Evolutionary conservation across 2,797 vertebrate species (phyloP), one percentile per base, ranked within the genome.

Genomic region (Rhinogobio ventralis): DNA sequence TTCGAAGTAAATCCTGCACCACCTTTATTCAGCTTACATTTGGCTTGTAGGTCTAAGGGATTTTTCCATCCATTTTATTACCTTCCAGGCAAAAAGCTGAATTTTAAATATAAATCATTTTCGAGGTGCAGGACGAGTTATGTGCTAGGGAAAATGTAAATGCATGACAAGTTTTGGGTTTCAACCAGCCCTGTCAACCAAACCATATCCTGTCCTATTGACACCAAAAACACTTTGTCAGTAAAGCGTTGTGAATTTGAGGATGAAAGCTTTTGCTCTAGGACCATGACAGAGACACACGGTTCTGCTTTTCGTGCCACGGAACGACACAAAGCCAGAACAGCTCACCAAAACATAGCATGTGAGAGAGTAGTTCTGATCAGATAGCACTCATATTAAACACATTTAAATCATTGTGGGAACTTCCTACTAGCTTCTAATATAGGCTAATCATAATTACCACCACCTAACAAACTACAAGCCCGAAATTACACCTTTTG

Each of bases 251-350:
- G 19, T 62, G 19, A 79, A 30, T 8, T n/a, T n/a, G 89, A 87
- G 89, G 91, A 84, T 77, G 93, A 93, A 95, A 95, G 93, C 88
- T 89, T 92, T 87, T 93, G 91, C 92, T 92, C 90, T 90, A 51
- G 91, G 92, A 92, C 89, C 91, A 91, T 89, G 74, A 87, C 92
- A 89, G 57, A 87, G 90, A 91, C 80, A 91, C 92, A 51, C 7
- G 49, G 39, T 86, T 87, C 53, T 74, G 76, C n/a, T 72, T 42
- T 57, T 28, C 5, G 15, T 57, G 60, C 17, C 20, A 77, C 45
- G 53, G 36, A 51, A 49, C 0, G 6, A 49, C 42, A 62, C 10
- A 45, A 62, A 82, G 49, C 10, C 6, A 71, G 19, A 66, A 57
- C 9, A 68, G 30, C 15, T n/a, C 3, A 45, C 25, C 30, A 14